Evolutionary conservation across 1,140 invertebrate species (phyloP).

Genomic region (Drosophila kanapiae): DNA sequence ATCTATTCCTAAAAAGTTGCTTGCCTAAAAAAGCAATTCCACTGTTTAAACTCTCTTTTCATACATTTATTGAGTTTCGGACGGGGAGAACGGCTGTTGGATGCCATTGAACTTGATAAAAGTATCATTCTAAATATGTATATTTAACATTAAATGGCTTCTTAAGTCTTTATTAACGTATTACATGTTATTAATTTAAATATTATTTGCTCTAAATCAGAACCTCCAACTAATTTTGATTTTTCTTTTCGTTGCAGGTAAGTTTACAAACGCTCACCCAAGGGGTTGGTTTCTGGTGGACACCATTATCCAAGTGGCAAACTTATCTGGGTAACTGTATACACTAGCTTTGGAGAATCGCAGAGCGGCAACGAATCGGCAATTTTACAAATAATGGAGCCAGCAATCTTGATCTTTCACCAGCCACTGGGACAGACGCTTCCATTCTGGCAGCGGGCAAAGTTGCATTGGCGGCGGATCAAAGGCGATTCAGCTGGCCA

Average conservation of each 20-base stretch:
- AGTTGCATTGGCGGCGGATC: slow-evolving; percentile 45
- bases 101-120: too few species aligned
- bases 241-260: slow-evolving; percentile 61
- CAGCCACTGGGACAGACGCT: slow-evolving; percentile 35
- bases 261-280: slow-evolving; percentile 36
- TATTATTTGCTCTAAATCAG: neutral
- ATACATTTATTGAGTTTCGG: too few species aligned
- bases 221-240: slow-evolving; percentile 40
- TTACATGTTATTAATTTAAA: neutral
- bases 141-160: too few species aligned
- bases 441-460: slow-evolving; percentile 41
- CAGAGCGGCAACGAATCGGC: slow-evolving; percentile 30
- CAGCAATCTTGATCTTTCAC: slow-evolving; percentile 60
- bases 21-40: too few species aligned
- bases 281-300: slow-evolving; percentile 32
- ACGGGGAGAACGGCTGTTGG: too few species aligned
- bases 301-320: slow-evolving; percentile 57
- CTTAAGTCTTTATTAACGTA: too few species aligned
- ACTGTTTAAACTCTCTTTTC: too few species aligned
- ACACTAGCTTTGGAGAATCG: slow-evolving; percentile 19
- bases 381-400: slow-evolving; percentile 62
- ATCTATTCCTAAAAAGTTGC: too few species aligned
- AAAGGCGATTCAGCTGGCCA: slow-evolving; percentile 30
- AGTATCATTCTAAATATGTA: too few species aligned
- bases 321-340: slow-evolving; percentile 51